Base-by-base conservation (phyloP, 2,888 invertebrate species). In the Lithosia quadra region DNA sequence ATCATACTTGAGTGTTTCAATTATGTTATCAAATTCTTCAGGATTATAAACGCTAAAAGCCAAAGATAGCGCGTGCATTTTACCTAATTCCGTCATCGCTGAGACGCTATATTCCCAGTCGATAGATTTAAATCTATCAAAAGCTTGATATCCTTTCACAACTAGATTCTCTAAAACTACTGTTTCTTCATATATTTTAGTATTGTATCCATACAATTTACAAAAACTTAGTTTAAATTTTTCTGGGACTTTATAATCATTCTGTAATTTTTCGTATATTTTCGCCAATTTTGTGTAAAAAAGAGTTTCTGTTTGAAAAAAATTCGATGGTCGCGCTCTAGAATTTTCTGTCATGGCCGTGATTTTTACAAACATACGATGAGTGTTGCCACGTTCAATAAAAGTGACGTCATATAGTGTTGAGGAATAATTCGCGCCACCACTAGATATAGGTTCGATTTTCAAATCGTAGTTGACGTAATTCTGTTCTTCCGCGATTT, bases 41-140 rank as follows among this genome's bases (percentile, higher is more conserved):
- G 92, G 92, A 7, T 88, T 67, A 56, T 86, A 77, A 9, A 81
- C 62, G 5, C 67, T 65, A 63, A 79, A 81, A 0, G 88, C 90
- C 22, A 90, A 84, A 0, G 93, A 92, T 0, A 93, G 70, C 0
- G 94, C 94, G 74, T 95, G 95, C 68, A 92, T 85, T 69, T 91
- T 91, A 0, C 91, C 93, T 33, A 94, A 76, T 28, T 84, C 84
- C 4, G 80, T 82, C 1, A 91, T 78, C 0, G 89, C 86, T 0
- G 84, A 73, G 0, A 81, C 74, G 0, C 90, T 90, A 62, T 92
- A 91, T 1, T 86, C 84, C 90, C 91, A 91, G 63, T 89, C 86
- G 21, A 94, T 79, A 0, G 87, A 76, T 22, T 85, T 80, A 15
- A 89, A 82, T 67, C 92, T 85, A 49, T 91, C 84, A 36, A 84